Base-by-base conservation (phyloP, 2,113 vertebrate genomes). In the Phyllostomus discolor region DNA sequence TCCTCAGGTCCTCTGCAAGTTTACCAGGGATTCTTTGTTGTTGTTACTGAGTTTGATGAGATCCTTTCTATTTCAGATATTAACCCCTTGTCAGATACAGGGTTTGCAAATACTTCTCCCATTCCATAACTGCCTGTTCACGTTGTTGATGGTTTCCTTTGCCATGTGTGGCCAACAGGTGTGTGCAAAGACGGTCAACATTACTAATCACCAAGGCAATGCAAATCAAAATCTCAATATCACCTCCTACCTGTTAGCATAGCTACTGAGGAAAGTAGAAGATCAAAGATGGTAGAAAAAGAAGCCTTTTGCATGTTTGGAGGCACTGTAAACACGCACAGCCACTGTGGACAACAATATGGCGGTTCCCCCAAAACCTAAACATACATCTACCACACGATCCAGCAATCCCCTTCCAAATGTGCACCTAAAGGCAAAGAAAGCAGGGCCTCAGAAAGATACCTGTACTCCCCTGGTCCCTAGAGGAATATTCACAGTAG, bases 391-490 rank as follows among this genome's bases (percentile, higher is more conserved):
- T 10, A 12, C 5, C 41, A 17, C 43, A 7, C 2, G 20, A 46
- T 12, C 41, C 28, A 67, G 59, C 26, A 10, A 33, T 33, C 73
- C 75, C 41, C 26, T 46, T 81, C 20, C 43, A 20, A 46, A 38
- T 31, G 24, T 15, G 8, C 24, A 80, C 19, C 33, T 8, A 67
- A 54, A 69, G 35, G 48, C 43, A 69, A n/a, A 2, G 10, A 69
- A 69, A 24, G 2, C 62, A 19, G 76, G 3, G 15, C 22, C 43
- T 54, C 10, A 5, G 38, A 67, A 12, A 54, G 35, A 17, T 54
- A 16, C 17, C 0, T 17, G 26, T 19, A 5, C 5, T 7, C 62
- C 5, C 9, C 1, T n/a, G 35, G 8, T 26, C 88, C 12, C 2
- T 46, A 20, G 5, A n/a, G 20, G 8, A 12, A 24, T 52, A 52